Evolutionary conservation across 1,140 invertebrate genomes (phyloP).

Genomic region (Pseudomyrmex sp.): DNA sequence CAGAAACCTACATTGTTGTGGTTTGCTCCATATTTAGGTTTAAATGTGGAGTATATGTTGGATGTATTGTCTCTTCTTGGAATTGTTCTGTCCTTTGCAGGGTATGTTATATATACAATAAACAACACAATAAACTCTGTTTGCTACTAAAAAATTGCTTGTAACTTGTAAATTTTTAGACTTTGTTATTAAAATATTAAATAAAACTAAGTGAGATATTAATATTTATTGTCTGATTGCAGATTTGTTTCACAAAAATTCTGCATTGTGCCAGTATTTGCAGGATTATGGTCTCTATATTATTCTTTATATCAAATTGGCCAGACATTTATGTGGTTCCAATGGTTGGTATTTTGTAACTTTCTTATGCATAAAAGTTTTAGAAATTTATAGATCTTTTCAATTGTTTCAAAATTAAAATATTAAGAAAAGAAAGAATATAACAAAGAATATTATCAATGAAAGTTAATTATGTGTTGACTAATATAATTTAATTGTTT

Average conservation of each 20-base stretch:
- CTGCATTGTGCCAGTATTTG: conserved; percentile 88
- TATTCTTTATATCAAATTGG: conserved; percentile 92
- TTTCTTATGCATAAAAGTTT: neutral
- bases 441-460: neutral
- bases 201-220: neutral
- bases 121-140: conserved; percentile 45
- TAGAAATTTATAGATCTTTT: neutral
- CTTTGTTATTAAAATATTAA: neutral
- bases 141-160: conserved; percentile 1
- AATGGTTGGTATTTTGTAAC: conserved; percentile 87
- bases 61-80: conserved; percentile 90
- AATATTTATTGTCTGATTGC: conserved; percentile 71
- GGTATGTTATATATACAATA: conserved; percentile 84
- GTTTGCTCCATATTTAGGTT: conserved; percentile 88
- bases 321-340: conserved; percentile 91
- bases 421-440: conserved; percentile 1
- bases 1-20: conserved; percentile 90
- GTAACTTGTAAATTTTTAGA: neutral
- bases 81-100: conserved; percentile 88
- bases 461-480: no score
- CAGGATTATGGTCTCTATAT: conserved; percentile 90
- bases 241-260: conserved; percentile 89
- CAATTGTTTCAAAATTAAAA: neutral
- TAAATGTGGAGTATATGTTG: conserved; percentile 90
- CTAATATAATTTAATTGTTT: conserved; percentile 8